phyloP scores from a whole-genome alignment of 2,113 vertebrate species.

The Charadrius vociferus region DNA sequence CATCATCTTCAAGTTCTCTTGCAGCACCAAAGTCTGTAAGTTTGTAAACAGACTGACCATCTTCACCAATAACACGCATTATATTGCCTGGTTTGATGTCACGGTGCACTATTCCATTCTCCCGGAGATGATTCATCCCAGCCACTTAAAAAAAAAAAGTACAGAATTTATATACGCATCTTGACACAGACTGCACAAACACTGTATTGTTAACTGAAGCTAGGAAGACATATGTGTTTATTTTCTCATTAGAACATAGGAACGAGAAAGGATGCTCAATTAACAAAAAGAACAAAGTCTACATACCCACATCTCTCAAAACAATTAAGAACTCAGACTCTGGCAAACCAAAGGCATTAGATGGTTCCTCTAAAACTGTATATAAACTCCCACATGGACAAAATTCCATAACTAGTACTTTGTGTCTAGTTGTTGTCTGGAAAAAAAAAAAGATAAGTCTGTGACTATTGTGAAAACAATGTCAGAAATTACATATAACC shows the following conservation, averaged over 20 bases:
- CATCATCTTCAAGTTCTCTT: constrained; percentile 94
- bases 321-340: constrained; percentile 98
- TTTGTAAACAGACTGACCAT: constrained; percentile 95
- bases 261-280: background rate
- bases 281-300: constrained; percentile 1
- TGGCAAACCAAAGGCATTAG: constrained; percentile 94
- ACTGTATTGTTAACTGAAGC: background rate
- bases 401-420: constrained; percentile 98
- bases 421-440: constrained; percentile 90
- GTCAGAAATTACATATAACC: background rate
- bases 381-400: constrained; percentile 97
- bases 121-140: constrained; percentile 97
- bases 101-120: constrained; percentile 96
- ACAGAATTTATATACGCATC: background rate
- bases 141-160: constrained; percentile 79
- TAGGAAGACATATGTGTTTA: background rate
- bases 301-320: constrained; percentile 94
- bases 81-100: constrained; percentile 99
- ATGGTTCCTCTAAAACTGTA: constrained; percentile 94
- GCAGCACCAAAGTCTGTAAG: constrained; percentile 97
- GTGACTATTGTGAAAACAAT: background rate
- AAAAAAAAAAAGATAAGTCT: background rate
- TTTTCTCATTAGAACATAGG: background rate
- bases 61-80: constrained; percentile 96
- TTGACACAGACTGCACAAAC: background rate